Percentiles rank a stretch among this genome's conserved stretches.
These are phyloP conservation scores for Hydropotes inermis DNA, from an alignment of 2,113 vertebrate genomes.

Conservation along the genomic window DNA sequence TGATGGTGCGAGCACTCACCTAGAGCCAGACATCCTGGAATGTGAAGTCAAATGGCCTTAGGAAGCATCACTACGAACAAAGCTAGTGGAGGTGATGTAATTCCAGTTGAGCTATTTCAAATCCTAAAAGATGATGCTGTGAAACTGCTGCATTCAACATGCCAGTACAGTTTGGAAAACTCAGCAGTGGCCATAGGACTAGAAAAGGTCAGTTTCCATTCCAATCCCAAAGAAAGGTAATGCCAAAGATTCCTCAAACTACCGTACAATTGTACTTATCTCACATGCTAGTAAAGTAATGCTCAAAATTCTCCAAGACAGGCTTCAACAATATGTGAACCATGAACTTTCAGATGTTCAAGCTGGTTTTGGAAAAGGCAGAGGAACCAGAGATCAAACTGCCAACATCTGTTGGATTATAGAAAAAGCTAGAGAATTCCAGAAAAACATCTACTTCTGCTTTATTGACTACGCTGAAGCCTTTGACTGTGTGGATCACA, in stretches of 20 bases:
- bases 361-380: neutral
- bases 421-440: neutral
- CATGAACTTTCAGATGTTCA: neutral
- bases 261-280: neutral
- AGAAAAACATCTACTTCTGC: neutral
- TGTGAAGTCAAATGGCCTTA: neutral
- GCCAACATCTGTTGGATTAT: neutral
- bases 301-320: neutral
- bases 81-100: neutral
- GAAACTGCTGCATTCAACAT: neutral
- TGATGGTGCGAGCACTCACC: neutral
- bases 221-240: neutral
- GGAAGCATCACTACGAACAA: neutral
- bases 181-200: neutral
- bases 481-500: neutral
- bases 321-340: neutral
- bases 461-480: neutral
- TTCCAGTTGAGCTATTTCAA: neutral
- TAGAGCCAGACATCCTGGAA: neutral
- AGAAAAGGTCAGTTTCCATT: neutral
- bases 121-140: neutral
- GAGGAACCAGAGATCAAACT: neutral
- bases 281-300: neutral
- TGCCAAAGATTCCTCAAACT: neutral
- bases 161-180: neutral